Base-by-base conservation (phyloP, 2,888 invertebrate species). In the Lamellibrachia columna region DNA sequence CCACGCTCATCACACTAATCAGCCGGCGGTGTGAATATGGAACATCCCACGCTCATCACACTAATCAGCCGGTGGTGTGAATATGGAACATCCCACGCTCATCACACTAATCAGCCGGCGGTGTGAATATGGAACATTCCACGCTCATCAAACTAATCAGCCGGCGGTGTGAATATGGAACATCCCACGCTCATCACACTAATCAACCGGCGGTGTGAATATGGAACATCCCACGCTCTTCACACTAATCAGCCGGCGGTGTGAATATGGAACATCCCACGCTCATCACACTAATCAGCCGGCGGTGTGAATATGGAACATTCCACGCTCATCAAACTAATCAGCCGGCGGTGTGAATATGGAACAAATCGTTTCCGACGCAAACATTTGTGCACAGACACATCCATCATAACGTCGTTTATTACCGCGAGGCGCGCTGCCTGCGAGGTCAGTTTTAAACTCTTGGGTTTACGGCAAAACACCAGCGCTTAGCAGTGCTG, bases 361-460 rank as follows among this genome's bases (percentile, higher is more conserved):
- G 75, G 75, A 75, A 75, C 75, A 75, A 75, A 75, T 75, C 75
- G 75, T 75, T 22, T 75, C 15, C 75, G 75, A 75, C 75, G 75
- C 75, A 75, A 75, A 75, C n/a, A 75, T 22, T 75, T 75, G n/a
- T 4, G 15, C 15, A n/a, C 75, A 75, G 75, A 75, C 75, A 22
- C 75, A 75, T 75, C 75, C 75, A 75, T 75, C 75, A 75, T 22
- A 75, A 22, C 2, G 22, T 75, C 22, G 75, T 75, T 75, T 6
- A 75, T n/a, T 15, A 3, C 3, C 75, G 75, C 75, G 75, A 15
- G 75, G 15, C 75, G 11, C 22, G 11, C 11, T 22, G 75, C 4
- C 75, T 75, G 6, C 75, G 22, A n/a, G 22, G 75, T 40, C 75
- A 6, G 75, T 22, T 4, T 75, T 22, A 22, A 75, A 15, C 75